Percentiles rank a stretch among this genome's conserved stretches.
phyloP scores from a whole-genome alignment of 2,113 vertebrate genomes.

The Pterocles burchelli region DNA sequence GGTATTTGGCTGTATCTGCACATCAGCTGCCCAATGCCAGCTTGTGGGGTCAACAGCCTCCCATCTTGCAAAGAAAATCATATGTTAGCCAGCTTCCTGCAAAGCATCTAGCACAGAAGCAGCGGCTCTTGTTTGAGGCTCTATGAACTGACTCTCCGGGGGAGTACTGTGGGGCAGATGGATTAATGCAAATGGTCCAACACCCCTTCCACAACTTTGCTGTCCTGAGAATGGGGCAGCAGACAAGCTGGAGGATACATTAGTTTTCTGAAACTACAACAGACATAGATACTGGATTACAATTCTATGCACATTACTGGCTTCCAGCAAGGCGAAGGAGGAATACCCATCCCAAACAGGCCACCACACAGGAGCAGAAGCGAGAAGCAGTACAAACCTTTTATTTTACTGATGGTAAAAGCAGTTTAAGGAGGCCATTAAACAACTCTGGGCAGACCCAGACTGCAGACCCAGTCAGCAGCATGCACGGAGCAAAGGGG shows the following conservation, averaged over 20 bases:
- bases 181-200: neutral
- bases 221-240: neutral
- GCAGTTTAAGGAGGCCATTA: neutral
- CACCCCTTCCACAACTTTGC: neutral
- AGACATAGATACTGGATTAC: neutral
- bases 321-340: neutral
- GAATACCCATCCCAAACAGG: neutral
- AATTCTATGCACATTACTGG: neutral
- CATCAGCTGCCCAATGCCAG: neutral
- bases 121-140: neutral
- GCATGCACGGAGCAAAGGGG: neutral
- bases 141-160: neutral
- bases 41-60: neutral
- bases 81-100: neutral
- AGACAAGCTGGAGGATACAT: neutral
- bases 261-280: neutral
- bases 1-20: neutral
- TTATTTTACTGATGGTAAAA: neutral
- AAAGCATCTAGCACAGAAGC: neutral
- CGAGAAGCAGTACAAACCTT: neutral
- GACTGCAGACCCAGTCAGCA: neutral
- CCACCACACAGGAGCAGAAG: neutral
- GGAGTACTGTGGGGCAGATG: neutral
- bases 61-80: neutral
- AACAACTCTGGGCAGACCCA: neutral